Evolutionary conservation across 2,113 vertebrate genomes (phyloP), one percentile per base, ranked within the genome.

Genomic region (Aegotheles bennettii): DNA sequence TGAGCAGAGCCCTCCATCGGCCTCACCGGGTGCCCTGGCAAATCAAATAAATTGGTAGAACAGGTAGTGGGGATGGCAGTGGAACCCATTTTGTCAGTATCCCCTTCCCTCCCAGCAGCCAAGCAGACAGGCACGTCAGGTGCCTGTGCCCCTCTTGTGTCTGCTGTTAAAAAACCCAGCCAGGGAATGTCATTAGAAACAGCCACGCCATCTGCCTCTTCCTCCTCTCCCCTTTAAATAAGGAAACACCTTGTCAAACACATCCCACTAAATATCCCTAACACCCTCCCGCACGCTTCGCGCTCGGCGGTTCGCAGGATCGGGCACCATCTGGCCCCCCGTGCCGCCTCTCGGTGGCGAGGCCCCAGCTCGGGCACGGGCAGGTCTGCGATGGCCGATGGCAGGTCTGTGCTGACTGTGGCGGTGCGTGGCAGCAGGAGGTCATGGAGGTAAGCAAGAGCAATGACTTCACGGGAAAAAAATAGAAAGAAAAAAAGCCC

Each of bases 191-290:
- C 96, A 95, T 96, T 95, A 96, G 94, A 83, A 93, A 87, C 93
- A 96, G 90, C 91, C 94, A 95, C 78, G 77, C 93, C 95, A 95
- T 96, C 96, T 93, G 95, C 94, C 95, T 95, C 36, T 81, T 91
- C 91, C 89, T 93, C 89, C 81, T 89, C 94, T 94, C 94, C 89
- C 85, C 88, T 96, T 96, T 95, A 94, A 96, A 95, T 83, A 96
- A 95, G 95, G 94, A 95, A 93, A 95, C 95, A 96, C 96, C 96
- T 97, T 96, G 95, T 96, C 94, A 95, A 96, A 96, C 94, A 96
- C 93, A 95, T 97, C 95, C 95, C 96, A 91, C 87, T 94, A 93
- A 97, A 96, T 95, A 95, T 91, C 90, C 93, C 95, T 91, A 83
- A 77, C 96, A 92, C 96, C 93, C 94, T 94, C 89, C 87, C 14